A percentile compares a stretch with the other conserved stretches of the same genome.
These are phyloP conservation scores for Tangara arthus DNA, from an alignment of 2,797 vertebrate species.

Conservation along the genomic window DNA sequence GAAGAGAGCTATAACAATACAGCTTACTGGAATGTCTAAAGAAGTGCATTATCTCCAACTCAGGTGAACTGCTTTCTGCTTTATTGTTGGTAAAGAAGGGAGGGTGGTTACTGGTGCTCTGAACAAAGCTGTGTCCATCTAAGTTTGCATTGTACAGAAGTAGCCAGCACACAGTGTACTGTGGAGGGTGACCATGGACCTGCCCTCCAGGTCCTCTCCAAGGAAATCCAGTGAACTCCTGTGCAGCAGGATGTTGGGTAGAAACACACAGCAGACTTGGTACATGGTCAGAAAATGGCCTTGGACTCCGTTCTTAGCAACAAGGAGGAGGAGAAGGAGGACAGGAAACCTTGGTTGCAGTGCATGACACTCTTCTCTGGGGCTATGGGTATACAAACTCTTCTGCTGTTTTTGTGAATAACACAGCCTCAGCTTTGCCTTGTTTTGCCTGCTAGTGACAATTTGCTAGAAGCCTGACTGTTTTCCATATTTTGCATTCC, in stretches of 20 bases:
- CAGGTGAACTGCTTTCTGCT: background rate
- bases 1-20: background rate
- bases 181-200: background rate
- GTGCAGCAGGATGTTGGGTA: background rate
- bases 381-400: accelerated
- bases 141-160: background rate
- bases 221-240: background rate
- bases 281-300: background rate
- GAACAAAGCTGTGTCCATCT: background rate
- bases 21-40: background rate
- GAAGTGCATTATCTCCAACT: background rate
- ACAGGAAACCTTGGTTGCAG: background rate
- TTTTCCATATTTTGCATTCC: background rate
- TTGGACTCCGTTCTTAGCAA: background rate
- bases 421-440: background rate
- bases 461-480: background rate
- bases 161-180: accelerated
- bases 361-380: background rate
- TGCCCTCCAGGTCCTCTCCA: background rate
- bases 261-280: background rate
- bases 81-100: background rate
- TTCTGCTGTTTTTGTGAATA: background rate
- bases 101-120: background rate
- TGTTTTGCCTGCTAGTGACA: background rate
- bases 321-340: background rate